Evolutionary conservation across 2,113 vertebrate genomes (phyloP), one percentile per base, ranked within the genome.

Genomic region (Thunnus thynnus): DNA sequence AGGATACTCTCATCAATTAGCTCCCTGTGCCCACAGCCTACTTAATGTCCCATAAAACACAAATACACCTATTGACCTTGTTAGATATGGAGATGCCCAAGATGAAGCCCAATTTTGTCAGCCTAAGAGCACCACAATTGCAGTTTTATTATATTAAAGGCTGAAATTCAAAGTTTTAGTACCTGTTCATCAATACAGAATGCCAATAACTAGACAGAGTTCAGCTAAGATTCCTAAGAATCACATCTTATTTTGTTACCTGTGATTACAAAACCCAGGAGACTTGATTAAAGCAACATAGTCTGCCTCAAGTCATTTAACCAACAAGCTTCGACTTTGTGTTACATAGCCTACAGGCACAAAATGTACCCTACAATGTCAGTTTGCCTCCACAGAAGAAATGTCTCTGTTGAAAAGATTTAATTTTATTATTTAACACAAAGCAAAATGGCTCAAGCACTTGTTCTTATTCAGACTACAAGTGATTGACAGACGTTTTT

Each of bases 241-340:
- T 66, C 32, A 41, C 17, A 70, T 77, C 44, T 82, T 73, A 73
- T 67, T 64, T 60, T 76, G 47, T 66, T 76, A 50, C 54, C 78
- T 79, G 36, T 52, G 73, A 60, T 71, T 66, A 83, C 47, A 16
- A 83, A 72, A 58, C 30, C 73, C 72, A 80, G 27, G 50, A 83
- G 83, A 71, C 61, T 57, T 82, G 82, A 90, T 90, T 83, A 87
- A 81, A 84, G 75, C 62, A 58, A 32, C 44, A 41, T 6, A 71
- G 54, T 72, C 72, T 78, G 69, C 80, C 75, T 80, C 13, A 69
- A 79, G 86, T 75, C 62, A 80, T 79, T 81, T 80, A 54, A 85
- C 68, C 74, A 72, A 86, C 71, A 67, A 14, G 58, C 20, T 55
- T 77, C 52, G 63, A 18, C 56, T 80, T 60, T 82, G 46, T 69